A percentile compares a stretch with the other conserved stretches of the same genome.
phyloP scores from a whole-genome alignment of 2,113 vertebrate species.

The Solenodon paradoxus region DNA sequence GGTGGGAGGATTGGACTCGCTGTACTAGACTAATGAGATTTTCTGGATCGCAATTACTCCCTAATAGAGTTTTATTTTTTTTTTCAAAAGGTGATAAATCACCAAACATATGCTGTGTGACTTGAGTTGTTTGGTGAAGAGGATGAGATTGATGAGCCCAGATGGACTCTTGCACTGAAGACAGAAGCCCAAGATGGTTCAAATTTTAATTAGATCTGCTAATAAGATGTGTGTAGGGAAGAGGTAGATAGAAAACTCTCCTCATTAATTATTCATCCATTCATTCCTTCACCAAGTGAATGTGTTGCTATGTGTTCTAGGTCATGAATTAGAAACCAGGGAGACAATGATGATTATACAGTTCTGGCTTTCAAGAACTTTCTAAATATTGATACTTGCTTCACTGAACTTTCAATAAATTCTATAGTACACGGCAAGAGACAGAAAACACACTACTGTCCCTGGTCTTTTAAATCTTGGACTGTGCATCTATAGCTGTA shows the following conservation, averaged over 20 bases:
- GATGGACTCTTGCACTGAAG: constrained; percentile 46
- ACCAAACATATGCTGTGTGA: constrained; percentile 63
- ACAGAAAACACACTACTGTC: neutral
- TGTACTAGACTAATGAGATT: constrained; percentile 44
- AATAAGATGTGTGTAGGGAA: constrained; percentile 18
- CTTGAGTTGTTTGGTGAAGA: constrained; percentile 41
- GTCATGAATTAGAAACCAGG: neutral
- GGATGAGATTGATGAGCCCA: constrained; percentile 61
- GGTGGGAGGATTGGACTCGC: constrained; percentile 28
- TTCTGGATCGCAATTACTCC: constrained; percentile 33
- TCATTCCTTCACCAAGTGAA: neutral
- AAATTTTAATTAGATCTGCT: constrained; percentile 57
- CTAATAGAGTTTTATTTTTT: neutral
- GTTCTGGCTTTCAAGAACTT: neutral
- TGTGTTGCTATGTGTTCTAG: neutral
- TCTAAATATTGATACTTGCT: neutral
- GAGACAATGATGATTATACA: neutral
- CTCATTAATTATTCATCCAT: constrained; percentile 12
- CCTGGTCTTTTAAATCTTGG: neutral
- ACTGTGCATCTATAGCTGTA: neutral
- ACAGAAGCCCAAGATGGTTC: constrained; percentile 44
- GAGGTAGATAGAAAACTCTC: neutral
- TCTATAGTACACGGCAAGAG: neutral
- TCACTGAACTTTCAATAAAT: neutral
- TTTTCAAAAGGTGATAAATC: constrained; percentile 62